Base-by-base conservation (phyloP, 2,888 invertebrate species). In the Baronia brevicornis region DNA sequence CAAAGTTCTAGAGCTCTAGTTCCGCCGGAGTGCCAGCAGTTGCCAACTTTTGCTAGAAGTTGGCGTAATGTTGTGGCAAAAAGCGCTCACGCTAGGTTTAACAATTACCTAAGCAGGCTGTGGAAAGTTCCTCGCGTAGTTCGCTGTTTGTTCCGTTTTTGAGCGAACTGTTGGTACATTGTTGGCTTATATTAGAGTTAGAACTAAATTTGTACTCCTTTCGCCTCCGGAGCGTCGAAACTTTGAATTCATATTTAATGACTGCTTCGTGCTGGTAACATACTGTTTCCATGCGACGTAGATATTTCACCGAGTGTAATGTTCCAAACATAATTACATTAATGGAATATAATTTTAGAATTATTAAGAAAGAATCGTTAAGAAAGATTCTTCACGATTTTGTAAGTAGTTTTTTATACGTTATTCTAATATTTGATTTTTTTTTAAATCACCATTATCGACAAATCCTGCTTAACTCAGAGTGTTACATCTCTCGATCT, bases 51-150 rank as follows among this genome's bases (percentile, higher is more conserved):
- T 51, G 44, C 63, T 54, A 58, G 59, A 59, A 74, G 78, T 75
- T 71, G 67, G 66, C 59, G 77, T 80, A 78, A 78, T 72, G 75
- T 67, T 73, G 75, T 57, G 74, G 79, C 72, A 78, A 78, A 80
- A 80, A 79, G 73, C 78, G 74, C 64, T 67, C 68, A 73, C 71
- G 79, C 63, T 74, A 73, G 70, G 75, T 75, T 80, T 74, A 79
- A 80, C 80, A 79, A 80, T 80, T 79, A 79, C 73, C 75, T 79
- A 80, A 80, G 82, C 80, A 80, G 66, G 44, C 54, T 46, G 38
- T 51, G 54, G 50, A 64, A 70, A 72, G 62, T 75, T 74, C 65
- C 48, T 44, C 51, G 56, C 43, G 34, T 38, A 52, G 65, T 66
- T 63, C 46, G 55, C 52, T 67, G 67, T 64, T 61, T 66, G 57